phyloP scores from a whole-genome alignment of 2,888 invertebrate genomes.

The Sturmia bella region DNA sequence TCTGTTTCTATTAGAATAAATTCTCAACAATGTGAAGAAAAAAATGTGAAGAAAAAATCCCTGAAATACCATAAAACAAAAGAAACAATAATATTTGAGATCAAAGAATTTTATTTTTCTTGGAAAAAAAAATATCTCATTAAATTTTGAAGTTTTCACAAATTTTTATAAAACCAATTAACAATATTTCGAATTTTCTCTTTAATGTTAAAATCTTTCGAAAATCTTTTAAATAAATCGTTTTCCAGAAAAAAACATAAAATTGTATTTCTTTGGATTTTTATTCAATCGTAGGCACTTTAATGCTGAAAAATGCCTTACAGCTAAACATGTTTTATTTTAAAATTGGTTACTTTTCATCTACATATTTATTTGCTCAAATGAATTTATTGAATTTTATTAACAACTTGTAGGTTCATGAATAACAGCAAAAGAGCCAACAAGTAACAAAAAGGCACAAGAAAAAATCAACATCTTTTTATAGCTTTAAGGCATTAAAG shows the following conservation, averaged over 20 bases:
- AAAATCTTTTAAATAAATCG: neutral
- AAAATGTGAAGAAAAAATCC: too few relatives aligned
- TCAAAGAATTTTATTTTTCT: too few relatives aligned
- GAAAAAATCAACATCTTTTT: neutral
- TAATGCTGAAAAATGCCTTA: neutral
- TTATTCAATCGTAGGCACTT: slow-evolving; percentile 5
- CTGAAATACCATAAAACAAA: too few relatives aligned
- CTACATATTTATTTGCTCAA: neutral
- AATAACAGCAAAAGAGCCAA: slow-evolving; percentile 24
- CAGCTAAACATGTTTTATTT: slow-evolving; percentile 20
- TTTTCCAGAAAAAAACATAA: neutral
- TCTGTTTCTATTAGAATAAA: too few relatives aligned
- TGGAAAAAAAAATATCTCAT: too few relatives aligned
- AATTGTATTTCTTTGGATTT: neutral
- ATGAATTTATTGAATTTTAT: slow-evolving; percentile 11
- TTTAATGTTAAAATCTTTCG: neutral
- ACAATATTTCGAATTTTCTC: neutral
- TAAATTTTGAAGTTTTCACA: too few relatives aligned
- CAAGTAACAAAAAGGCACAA: neutral
- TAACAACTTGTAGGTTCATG: slow-evolving; percentile 35
- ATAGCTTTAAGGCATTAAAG: neutral
- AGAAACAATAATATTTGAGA: too few relatives aligned
- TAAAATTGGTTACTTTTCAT: neutral
- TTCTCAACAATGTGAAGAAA: too few relatives aligned
- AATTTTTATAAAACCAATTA: neutral